A percentile compares a stretch with the other conserved stretches of the same genome.
phyloP scores from a whole-genome alignment of 64 coral and sea anemone species.

The Stylophora pistillata region DNA sequence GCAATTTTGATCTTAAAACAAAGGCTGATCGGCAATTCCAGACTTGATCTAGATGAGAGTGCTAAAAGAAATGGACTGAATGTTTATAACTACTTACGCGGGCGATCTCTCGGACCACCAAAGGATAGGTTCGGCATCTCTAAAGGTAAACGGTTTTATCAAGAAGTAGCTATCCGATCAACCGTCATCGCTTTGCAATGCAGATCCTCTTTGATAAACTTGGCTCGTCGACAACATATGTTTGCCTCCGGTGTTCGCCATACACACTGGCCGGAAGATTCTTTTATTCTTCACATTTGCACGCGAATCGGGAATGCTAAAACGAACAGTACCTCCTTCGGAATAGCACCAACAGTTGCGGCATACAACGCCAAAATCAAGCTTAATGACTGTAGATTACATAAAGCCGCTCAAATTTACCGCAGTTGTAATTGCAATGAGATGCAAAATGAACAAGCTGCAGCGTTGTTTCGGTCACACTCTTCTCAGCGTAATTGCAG shows the following conservation, averaged over 20 bases:
- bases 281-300: neutral
- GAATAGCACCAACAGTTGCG: neutral
- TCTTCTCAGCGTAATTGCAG: neutral
- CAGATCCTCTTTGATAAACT: neutral
- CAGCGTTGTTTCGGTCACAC: neutral
- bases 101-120: conserved; percentile 27
- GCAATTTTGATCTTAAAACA: neutral
- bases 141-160: neutral
- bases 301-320: no score
- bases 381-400: conserved; percentile 29
- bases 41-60: no score
- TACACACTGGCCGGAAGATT: neutral
- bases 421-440: conserved; percentile 13
- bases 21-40: neutral
- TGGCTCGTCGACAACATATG: neutral
- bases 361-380: conserved; percentile 5
- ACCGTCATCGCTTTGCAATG: neutral
- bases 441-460: conserved; percentile 30
- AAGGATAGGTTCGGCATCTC: conserved; percentile 27
- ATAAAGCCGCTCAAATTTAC: neutral
- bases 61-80: neutral
- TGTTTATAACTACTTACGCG: conserved; percentile 1
- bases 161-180: neutral
- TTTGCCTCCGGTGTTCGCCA: neutral
- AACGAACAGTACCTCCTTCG: no score